These are phyloP conservation scores for Pogonomyrmex californicus DNA, from an alignment of 1,140 invertebrate species.

Conservation along the genomic window DNA sequence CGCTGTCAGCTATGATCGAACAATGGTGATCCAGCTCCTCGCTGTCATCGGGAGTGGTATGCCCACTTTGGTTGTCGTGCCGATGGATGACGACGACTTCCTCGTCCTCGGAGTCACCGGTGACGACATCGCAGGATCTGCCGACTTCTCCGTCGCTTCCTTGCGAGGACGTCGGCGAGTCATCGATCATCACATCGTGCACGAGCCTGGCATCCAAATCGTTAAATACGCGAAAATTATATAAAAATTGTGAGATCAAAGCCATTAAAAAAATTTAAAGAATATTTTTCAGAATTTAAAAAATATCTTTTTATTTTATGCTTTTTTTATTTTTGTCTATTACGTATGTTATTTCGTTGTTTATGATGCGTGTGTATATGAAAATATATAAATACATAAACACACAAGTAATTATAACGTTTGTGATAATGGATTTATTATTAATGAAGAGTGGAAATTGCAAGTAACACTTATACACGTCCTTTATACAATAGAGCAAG, in stretches of 20 bases:
- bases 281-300: background rate
- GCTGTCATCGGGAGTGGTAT: constrained; percentile 83
- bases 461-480: background rate
- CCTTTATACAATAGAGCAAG: background rate
- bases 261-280: background rate
- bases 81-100: constrained; percentile 82
- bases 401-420: background rate
- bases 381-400: background rate
- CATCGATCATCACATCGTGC: constrained; percentile 92
- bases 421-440: background rate
- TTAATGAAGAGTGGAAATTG: background rate
- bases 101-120: constrained; percentile 82
- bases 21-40: constrained; percentile 84
- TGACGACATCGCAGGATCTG: constrained; percentile 76
- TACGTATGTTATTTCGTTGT: background rate
- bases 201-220: constrained; percentile 88
- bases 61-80: constrained; percentile 82
- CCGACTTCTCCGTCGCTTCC: constrained; percentile 87
- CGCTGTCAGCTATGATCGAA: constrained; percentile 84
- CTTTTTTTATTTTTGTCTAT: background rate
- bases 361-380: background rate
- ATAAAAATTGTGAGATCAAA: background rate
- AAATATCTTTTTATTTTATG: background rate
- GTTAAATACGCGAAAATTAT: background rate
- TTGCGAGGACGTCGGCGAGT: constrained; percentile 92